phyloP scores from a whole-genome alignment of 2,113 vertebrate genomes.

The Spheniscus mendiculus region DNA sequence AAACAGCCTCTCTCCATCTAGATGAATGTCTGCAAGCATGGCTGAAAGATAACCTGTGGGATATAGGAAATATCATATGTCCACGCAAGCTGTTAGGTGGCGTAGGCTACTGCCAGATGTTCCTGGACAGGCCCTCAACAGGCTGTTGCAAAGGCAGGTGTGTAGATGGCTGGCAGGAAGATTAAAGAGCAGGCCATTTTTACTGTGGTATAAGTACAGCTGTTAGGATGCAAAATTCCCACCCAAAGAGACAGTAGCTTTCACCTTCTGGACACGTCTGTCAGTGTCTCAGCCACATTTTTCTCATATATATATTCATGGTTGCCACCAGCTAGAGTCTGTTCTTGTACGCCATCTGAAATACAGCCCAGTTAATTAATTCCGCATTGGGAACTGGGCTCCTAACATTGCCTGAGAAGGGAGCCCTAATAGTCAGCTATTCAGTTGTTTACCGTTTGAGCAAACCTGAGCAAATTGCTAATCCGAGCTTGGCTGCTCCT shows the following conservation, averaged over 20 bases:
- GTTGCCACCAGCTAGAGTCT: neutral
- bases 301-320: neutral
- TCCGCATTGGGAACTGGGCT: neutral
- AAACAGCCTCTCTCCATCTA: neutral
- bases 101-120: fast-evolving
- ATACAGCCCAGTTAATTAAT: neutral
- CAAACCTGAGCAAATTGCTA: neutral
- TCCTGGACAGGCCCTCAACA: neutral
- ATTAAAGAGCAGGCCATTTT: neutral
- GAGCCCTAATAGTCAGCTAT: neutral
- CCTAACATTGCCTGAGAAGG: neutral
- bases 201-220: neutral
- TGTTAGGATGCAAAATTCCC: neutral
- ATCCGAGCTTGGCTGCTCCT: neutral
- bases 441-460: neutral
- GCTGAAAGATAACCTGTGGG: neutral
- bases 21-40: neutral
- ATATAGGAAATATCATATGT: neutral
- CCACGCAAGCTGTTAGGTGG: neutral
- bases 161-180: neutral
- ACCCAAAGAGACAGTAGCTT: neutral
- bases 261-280: neutral
- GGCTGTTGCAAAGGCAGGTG: neutral
- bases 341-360: neutral
- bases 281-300: neutral